These are phyloP conservation scores for Labeo catla DNA, from an alignment of 2,113 vertebrate species.

Conservation along the genomic window DNA sequence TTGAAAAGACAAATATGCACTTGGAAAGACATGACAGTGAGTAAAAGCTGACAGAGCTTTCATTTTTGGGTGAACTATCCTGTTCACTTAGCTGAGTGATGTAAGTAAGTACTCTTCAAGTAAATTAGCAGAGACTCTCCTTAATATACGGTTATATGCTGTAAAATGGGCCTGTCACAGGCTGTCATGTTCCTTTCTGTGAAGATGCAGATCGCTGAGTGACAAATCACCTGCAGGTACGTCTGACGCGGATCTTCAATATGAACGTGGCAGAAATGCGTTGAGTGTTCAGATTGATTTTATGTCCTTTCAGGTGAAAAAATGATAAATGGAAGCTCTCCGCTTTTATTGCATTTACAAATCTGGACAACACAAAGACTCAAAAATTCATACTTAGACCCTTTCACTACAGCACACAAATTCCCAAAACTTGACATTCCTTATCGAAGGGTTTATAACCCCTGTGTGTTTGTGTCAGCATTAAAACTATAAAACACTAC, in stretches of 20 bases:
- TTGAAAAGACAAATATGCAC: not conserved
- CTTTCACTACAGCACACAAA: not conserved
- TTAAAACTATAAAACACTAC: slow-evolving; percentile 33
- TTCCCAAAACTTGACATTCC: not conserved
- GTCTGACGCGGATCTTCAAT: slow-evolving; percentile 21
- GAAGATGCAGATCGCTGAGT: not conserved
- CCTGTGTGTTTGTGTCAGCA: slow-evolving; percentile 15
- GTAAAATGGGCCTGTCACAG: slow-evolving; percentile 3
- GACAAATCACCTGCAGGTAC: slow-evolving; percentile 22
- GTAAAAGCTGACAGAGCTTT: not conserved
- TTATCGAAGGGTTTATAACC: not conserved
- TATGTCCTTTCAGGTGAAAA: not conserved
- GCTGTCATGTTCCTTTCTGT: not conserved
- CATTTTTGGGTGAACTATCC: not conserved
- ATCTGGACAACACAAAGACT: not conserved
- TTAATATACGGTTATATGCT: not conserved
- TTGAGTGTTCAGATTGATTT: slow-evolving; percentile 8
- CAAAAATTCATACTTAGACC: not conserved
- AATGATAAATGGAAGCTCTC: slow-evolving; percentile 24
- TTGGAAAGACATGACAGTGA: not conserved
- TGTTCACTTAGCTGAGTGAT: slow-evolving; percentile 2
- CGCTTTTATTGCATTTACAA: slow-evolving; percentile 2
- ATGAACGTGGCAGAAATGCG: not conserved
- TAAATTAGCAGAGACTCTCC: slow-evolving; percentile 28
- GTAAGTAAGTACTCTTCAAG: not conserved